phyloP scores from a whole-genome alignment of 2,888 invertebrate species.

The Julus scanicus region DNA sequence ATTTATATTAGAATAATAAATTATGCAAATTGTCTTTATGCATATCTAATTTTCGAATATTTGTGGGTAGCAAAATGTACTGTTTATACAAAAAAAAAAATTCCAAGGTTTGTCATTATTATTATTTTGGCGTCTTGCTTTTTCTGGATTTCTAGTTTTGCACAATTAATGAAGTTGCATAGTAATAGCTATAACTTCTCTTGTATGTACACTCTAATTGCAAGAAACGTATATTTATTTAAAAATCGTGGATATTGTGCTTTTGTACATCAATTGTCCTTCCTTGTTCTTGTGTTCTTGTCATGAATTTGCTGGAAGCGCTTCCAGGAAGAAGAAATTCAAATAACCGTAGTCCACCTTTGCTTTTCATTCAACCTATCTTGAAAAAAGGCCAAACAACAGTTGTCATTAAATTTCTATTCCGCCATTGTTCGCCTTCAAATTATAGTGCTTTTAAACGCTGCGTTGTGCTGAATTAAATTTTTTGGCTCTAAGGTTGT shows the following conservation, averaged over 20 bases:
- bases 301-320: background rate
- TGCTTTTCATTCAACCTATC: background rate
- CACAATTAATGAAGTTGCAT: too few species aligned
- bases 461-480: slow-evolving; percentile 2
- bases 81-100: too few species aligned
- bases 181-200: too few species aligned
- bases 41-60: too few species aligned
- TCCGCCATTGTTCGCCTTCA: slow-evolving; percentile 11
- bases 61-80: too few species aligned
- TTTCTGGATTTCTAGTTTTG: too few species aligned
- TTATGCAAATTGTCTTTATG: too few species aligned
- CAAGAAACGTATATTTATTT: background rate
- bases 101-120: too few species aligned
- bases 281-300: background rate
- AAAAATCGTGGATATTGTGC: background rate
- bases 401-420: slow-evolving; percentile 20
- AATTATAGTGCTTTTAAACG: slow-evolving; percentile 29
- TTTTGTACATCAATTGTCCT: background rate
- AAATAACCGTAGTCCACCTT: background rate
- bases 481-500: background rate
- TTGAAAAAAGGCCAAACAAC: background rate
- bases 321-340: slow-evolving; percentile 19
- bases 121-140: too few species aligned
- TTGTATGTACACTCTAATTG: too few species aligned
- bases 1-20: too few species aligned